phyloP scores from a whole-genome alignment of 2,113 vertebrate genomes.

The Nothoprocta pentlandii region DNA sequence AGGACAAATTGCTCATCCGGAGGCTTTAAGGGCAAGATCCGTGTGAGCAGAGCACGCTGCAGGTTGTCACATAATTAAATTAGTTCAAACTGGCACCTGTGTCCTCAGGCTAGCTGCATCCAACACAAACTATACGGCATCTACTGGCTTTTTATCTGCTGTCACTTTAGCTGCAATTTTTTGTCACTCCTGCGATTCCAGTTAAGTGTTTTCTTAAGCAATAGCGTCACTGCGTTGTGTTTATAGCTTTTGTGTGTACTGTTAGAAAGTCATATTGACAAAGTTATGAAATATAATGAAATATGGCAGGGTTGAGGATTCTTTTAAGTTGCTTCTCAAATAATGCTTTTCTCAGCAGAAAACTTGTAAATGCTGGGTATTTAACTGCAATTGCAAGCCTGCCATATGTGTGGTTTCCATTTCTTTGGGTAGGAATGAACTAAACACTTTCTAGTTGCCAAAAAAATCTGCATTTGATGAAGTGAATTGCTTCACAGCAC shows the following conservation, averaged over 20 bases:
- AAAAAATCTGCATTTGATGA: not conserved
- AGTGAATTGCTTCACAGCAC: not conserved
- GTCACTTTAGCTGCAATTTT: not conserved
- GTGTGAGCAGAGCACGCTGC: not conserved
- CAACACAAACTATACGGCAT: not conserved
- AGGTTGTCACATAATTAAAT: not conserved
- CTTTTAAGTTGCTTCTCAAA: not conserved
- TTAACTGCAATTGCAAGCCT: not conserved
- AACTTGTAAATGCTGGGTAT: not conserved
- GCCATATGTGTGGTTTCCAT: no score
- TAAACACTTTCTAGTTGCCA: not conserved
- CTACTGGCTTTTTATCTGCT: not conserved
- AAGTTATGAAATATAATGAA: not conserved
- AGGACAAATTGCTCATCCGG: not conserved
- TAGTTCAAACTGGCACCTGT: not conserved
- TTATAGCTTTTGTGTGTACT: not conserved
- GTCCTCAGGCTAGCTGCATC: not conserved
- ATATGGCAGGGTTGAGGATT: no score
- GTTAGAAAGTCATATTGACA: not conserved
- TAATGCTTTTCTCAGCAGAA: not conserved
- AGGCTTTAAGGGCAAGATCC: not conserved
- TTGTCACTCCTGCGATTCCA: not conserved
- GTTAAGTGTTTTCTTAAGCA: not conserved
- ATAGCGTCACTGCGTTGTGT: not conserved
- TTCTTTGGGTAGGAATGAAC: not conserved